Conservation (phyloP, 2,113 vertebrate species). For the Meleagris gallopavo region DNA sequence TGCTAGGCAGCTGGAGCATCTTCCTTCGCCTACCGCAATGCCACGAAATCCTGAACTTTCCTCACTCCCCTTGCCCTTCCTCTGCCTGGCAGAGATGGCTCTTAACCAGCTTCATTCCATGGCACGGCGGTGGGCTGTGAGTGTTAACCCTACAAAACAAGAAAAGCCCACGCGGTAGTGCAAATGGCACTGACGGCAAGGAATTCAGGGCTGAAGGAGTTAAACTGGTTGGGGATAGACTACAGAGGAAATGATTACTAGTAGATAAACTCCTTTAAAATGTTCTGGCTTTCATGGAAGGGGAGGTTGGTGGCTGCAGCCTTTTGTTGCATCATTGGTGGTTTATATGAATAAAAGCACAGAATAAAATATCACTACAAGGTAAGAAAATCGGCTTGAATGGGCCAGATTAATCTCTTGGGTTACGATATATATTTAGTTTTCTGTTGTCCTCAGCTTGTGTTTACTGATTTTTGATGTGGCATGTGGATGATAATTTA, state of each 20-base stretch:
- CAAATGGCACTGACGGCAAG: not conserved
- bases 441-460: conserved; percentile 29
- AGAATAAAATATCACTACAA: conserved; percentile 57
- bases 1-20: conserved; percentile 71
- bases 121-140: not conserved
- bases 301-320: conserved; percentile 41
- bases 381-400: conserved; percentile 59
- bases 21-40: conserved; percentile 29
- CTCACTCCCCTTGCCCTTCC: not conserved
- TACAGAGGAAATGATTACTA: conserved; percentile 68
- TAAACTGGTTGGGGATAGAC: conserved; percentile 40
- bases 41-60: conserved; percentile 61
- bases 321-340: conserved; percentile 53
- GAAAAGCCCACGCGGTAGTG: not conserved
- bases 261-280: conserved; percentile 68
- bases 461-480: not conserved
- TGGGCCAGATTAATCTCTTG: conserved; percentile 11
- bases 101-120: conserved; percentile 11
- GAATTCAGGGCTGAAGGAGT: conserved; percentile 53
- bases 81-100: conserved; percentile 36
- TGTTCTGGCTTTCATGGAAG: conserved; percentile 60
- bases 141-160: conserved; percentile 35
- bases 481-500: conserved; percentile 30
- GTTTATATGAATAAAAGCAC: conserved; percentile 57
- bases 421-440: not conserved